A percentile compares a stretch with the other conserved stretches of the same genome.
phyloP scores from a whole-genome alignment of 2,888 invertebrate genomes.

The Orchesellides sinensis region DNA sequence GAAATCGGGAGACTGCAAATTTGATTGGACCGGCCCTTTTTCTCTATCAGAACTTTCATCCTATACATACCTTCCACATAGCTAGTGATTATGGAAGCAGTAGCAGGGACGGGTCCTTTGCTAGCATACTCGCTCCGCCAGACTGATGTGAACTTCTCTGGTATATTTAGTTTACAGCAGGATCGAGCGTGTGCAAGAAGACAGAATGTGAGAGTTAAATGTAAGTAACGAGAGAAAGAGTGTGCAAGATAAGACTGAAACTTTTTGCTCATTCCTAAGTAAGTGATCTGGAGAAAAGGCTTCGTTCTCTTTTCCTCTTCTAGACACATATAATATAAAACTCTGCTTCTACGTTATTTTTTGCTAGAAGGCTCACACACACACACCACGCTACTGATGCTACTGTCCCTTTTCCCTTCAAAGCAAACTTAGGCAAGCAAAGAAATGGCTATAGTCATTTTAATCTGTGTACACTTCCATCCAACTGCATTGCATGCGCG shows the following conservation, averaged over 20 bases:
- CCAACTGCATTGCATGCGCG: neutral
- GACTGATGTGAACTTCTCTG: too few species aligned
- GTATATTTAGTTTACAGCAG: too few species aligned
- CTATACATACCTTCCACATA: too few species aligned
- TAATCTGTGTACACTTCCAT: neutral
- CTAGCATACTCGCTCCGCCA: too few species aligned
- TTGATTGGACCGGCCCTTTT: constrained; percentile 31
- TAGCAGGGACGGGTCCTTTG: too few species aligned
- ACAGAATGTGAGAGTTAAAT: neutral
- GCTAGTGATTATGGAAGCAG: too few species aligned
- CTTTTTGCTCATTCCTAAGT: neutral
- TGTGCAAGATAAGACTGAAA: constrained; percentile 19
- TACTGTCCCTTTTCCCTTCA: neutral
- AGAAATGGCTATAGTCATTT: neutral
- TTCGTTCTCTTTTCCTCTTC: neutral
- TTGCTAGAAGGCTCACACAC: neutral
- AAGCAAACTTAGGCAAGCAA: neutral
- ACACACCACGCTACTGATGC: too few species aligned
- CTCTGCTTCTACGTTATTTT: neutral
- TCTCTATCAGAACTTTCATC: neutral
- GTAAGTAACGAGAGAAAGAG: neutral
- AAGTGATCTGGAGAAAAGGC: neutral
- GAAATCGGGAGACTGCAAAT: constrained; percentile 31
- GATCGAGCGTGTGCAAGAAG: neutral
- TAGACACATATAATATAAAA: too few species aligned